These are phyloP conservation scores for Achatina immaculata DNA, from an alignment of 1,140 invertebrate genomes.

Conservation along the genomic window DNA sequence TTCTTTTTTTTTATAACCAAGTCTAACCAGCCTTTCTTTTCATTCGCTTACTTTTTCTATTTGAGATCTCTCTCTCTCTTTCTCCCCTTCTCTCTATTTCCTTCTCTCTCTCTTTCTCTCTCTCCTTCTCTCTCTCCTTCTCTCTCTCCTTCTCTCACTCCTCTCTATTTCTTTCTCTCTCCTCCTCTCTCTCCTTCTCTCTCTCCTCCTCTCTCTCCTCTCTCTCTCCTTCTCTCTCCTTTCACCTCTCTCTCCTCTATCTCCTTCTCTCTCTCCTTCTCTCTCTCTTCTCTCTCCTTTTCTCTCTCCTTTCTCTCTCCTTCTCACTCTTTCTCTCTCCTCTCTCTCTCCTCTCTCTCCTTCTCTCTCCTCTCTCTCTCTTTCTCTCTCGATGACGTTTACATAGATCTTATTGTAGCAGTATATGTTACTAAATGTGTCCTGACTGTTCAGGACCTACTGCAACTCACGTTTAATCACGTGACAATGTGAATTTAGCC, in stretches of 20 bases:
- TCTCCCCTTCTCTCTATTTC: not conserved
- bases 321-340: too few relatives aligned
- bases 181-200: not conserved
- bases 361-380: too few relatives aligned
- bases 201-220: not conserved
- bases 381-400: too few relatives aligned
- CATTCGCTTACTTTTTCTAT: too few relatives aligned
- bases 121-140: constrained; percentile 11
- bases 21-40: too few relatives aligned
- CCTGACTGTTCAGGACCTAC: too few relatives aligned
- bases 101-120: not conserved
- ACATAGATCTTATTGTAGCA: too few relatives aligned
- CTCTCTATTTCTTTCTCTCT: too few relatives aligned
- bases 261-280: not conserved
- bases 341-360: not conserved
- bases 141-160: not conserved
- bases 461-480: too few relatives aligned
- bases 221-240: not conserved
- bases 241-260: not conserved
- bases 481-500: too few relatives aligned
- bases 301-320: not conserved
- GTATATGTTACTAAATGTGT: too few relatives aligned
- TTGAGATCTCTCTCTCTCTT: not conserved
- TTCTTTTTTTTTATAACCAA: too few relatives aligned
- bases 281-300: not conserved